Percentiles rank a stretch among this genome's conserved stretches.
These are phyloP conservation scores for Mastomys natalensis DNA, from an alignment of 2,113 vertebrate genomes.

Conservation along the genomic window DNA sequence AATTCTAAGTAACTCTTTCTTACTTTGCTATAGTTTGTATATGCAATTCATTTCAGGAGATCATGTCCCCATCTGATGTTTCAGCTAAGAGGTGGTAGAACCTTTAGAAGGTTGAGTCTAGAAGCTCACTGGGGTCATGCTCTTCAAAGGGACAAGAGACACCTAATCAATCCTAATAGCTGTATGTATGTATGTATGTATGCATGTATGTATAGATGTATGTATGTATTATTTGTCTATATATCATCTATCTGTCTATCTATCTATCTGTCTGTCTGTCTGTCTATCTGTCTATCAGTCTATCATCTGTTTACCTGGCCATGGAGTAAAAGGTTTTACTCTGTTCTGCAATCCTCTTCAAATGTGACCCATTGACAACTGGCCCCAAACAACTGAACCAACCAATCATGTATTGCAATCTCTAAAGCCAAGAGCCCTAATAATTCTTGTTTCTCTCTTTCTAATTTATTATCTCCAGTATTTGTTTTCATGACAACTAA, in stretches of 20 bases:
- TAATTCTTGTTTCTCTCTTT: not conserved
- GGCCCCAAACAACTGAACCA: not conserved
- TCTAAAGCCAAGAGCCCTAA: not conserved
- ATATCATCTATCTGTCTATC: not conserved
- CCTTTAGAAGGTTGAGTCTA: not conserved
- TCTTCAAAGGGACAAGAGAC: not conserved
- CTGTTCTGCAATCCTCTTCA: not conserved
- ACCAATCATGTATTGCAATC: not conserved
- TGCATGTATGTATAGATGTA: no score
- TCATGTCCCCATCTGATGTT: not conserved
- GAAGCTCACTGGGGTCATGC: not conserved
- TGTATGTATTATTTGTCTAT: not conserved
- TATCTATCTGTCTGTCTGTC: not conserved
- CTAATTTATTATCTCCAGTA: not conserved
- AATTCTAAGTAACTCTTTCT: slow-evolving; percentile 43
- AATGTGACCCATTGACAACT: not conserved
- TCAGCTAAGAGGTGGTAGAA: not conserved
- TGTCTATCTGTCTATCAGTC: not conserved
- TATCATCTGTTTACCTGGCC: not conserved
- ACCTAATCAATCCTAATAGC: not conserved
- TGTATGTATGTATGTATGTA: not conserved
- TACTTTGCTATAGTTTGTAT: not conserved
- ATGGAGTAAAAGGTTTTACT: not conserved
- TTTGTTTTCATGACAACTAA: not conserved
- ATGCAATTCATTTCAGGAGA: not conserved